Evolutionary conservation across 1,140 invertebrate species (phyloP), one percentile per base, ranked within the genome.

Genomic region (Zaprionus gabonicus): DNA sequence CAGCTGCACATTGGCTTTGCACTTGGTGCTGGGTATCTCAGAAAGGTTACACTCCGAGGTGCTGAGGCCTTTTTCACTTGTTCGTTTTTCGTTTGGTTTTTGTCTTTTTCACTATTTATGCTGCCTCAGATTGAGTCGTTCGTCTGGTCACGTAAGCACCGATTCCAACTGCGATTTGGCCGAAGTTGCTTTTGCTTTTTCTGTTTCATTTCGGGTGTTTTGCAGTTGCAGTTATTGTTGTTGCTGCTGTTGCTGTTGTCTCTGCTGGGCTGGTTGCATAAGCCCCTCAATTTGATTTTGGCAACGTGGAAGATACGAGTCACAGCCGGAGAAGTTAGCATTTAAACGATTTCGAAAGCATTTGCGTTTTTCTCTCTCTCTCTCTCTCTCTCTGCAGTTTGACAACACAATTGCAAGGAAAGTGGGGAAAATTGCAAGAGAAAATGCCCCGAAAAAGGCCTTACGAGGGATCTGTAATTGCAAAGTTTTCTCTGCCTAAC

Each of bases 101-200:
- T 41, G 56, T 56, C 55, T 46, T 62, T 74, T 68, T 65, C 46
- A 59, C 38, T 70, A 63, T 66, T 66, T 72, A 70, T 67, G 55
- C 53, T 64, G 55, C 36, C 53, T 64, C 53, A 49, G 60, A 74
- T 75, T 74, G 72, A 71, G 72, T 75, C 60, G 67, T 75, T 75
- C 72, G 72, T 51, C 72, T 65, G 79, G 77, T 81, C 79, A 81
- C 79, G 79, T 81, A 81, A 81, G 79, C 79, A 80, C 63, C 73
- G 53, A 76, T 76, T 80, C 69, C 55, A 65, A 65, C 68, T 58
- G 59, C 58, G 34, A 59, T 75, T 70, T 68, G 59, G 64, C 34
- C 75, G 25, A 57, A 60, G 49, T 65, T 78, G 49, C 62, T 76
- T 68, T 65, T 56, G 59, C 41, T 66, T 28, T 64, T 56, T 64